Evolutionary conservation across 2,113 vertebrate species (phyloP).

Genomic region (Cygnus buccinator): DNA sequence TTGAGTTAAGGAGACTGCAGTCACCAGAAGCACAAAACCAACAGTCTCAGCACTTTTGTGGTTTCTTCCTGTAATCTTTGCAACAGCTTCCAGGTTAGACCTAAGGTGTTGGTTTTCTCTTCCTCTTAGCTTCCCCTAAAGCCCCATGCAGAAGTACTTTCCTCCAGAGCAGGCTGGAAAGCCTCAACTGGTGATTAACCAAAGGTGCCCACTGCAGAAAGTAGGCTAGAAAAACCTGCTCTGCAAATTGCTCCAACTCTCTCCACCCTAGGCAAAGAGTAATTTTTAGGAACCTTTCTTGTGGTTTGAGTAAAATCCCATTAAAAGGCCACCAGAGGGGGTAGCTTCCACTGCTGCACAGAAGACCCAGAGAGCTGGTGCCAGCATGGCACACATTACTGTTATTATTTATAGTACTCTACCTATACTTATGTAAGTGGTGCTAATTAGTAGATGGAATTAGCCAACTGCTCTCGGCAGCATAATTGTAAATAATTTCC

Average conservation of each 20-base stretch:
- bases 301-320: not conserved
- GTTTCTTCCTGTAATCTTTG: not conserved
- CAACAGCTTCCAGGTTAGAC: not conserved
- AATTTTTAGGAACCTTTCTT: not conserved
- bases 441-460: constrained; percentile 72
- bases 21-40: not conserved
- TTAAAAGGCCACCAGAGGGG: constrained; percentile 23
- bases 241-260: not conserved
- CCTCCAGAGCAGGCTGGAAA: not conserved
- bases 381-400: not conserved
- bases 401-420: constrained; percentile 49
- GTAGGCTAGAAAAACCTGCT: not conserved
- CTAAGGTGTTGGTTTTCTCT: rapidly evolving
- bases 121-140: not conserved
- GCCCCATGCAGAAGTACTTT: not conserved
- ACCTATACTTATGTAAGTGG: constrained; percentile 59
- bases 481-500: constrained; percentile 73
- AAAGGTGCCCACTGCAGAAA: not conserved
- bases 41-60: rapidly evolving
- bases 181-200: not conserved
- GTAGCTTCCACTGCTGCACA: not conserved
- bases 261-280: not conserved
- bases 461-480: constrained; percentile 62
- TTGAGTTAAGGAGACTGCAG: not conserved
- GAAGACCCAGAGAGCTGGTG: not conserved